phyloP scores from a whole-genome alignment of 2,113 vertebrate genomes.

The Hepsetus odoe region DNA sequence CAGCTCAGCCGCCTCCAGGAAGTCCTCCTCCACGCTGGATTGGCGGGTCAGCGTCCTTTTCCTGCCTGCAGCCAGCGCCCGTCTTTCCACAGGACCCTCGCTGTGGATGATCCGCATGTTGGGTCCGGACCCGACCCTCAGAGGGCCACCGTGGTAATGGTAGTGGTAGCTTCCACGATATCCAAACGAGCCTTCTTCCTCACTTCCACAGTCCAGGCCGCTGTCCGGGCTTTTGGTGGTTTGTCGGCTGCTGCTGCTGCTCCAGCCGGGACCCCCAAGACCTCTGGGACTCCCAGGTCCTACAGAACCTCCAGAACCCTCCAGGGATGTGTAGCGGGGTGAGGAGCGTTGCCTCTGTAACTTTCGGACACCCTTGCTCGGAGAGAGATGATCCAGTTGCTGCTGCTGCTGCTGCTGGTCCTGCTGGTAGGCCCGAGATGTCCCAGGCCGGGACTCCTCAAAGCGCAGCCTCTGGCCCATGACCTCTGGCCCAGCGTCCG shows the following conservation, averaged over 20 bases:
- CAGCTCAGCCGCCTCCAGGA: conserved; percentile 70
- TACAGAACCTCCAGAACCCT: not conserved
- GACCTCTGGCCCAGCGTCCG: conserved; percentile 65
- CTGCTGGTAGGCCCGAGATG: conserved; percentile 64
- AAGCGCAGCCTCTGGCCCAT: conserved; percentile 71
- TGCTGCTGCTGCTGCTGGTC: not conserved
- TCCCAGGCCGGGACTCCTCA: conserved; percentile 66
- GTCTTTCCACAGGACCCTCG: conserved; percentile 73
- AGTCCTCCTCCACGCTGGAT: conserved; percentile 90
- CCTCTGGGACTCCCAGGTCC: not conserved
- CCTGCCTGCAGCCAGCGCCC: conserved; percentile 79
- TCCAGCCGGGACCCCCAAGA: conserved; percentile 61
- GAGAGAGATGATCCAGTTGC: conserved; percentile 57
- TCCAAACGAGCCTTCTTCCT: conserved; percentile 84
- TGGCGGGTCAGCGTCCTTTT: conserved; percentile 88
- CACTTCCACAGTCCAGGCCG: conserved; percentile 94
- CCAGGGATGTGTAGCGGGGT: conserved; percentile 75
- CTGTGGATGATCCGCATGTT: conserved; percentile 76
- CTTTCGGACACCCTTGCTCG: conserved; percentile 59
- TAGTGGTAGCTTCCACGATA: conserved; percentile 69
- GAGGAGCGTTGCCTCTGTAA: conserved; percentile 73
- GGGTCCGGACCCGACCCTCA: conserved; percentile 63
- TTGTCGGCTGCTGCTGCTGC: conserved; percentile 59
- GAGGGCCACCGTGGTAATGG: conserved; percentile 53
- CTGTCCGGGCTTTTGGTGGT: conserved; percentile 91